phyloP scores from a whole-genome alignment of 2,888 invertebrate species.

The Melanargia galathea region DNA sequence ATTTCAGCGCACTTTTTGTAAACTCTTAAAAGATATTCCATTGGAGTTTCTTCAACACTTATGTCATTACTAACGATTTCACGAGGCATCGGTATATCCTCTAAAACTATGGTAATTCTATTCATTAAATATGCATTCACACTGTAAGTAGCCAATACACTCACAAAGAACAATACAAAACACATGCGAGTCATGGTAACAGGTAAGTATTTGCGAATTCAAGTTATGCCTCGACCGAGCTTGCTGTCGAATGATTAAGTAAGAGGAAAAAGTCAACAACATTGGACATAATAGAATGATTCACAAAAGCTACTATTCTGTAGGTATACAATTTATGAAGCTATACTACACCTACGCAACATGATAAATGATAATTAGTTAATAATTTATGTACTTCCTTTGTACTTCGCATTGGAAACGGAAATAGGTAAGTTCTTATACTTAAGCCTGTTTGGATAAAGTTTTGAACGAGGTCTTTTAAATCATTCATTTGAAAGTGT shows the following conservation, averaged over 20 bases:
- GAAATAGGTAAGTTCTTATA: too few species aligned
- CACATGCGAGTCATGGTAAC: constrained; percentile 14
- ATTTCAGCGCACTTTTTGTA: constrained; percentile 27
- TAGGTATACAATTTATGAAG: neutral
- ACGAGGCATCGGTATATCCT: neutral
- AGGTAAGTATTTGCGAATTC: neutral
- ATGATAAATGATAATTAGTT: too few species aligned
- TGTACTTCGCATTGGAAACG: too few species aligned
- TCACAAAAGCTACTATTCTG: constrained; percentile 14
- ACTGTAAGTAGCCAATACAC: neutral
- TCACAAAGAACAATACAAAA: constrained; percentile 13
- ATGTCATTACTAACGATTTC: constrained; percentile 11
- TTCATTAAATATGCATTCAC: constrained; percentile 14
- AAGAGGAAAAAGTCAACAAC: neutral
- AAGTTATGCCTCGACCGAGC: constrained; percentile 5
- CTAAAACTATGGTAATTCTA: constrained; percentile 5
- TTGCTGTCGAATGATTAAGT: constrained; percentile 2
- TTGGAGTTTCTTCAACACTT: constrained; percentile 5
- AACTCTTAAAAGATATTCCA: constrained; percentile 8
- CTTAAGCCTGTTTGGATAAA: too few species aligned
- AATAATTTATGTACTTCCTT: too few species aligned
- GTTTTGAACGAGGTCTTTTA: too few species aligned
- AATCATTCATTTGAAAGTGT: too few species aligned
- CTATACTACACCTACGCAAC: neutral
- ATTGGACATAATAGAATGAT: neutral